Evolutionary conservation across 2,113 vertebrate genomes (phyloP).

Genomic region (Struthidea cinerea): DNA sequence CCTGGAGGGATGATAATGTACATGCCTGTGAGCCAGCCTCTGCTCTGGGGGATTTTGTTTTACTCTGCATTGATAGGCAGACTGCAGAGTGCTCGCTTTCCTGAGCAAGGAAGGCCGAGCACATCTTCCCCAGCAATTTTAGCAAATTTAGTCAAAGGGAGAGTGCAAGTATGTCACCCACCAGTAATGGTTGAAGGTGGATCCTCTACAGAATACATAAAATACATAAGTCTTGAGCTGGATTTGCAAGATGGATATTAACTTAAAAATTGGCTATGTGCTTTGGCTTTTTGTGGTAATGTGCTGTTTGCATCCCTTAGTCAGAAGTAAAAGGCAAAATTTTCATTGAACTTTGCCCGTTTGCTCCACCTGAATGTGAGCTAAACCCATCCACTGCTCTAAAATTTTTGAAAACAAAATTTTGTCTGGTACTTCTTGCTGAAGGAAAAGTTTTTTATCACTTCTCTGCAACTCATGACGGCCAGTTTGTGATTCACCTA

Average conservation of each 20-base stretch:
- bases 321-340: background rate
- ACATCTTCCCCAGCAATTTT: background rate
- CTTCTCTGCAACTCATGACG: background rate
- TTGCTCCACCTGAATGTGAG: background rate
- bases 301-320: background rate
- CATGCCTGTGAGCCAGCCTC: background rate
- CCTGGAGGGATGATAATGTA: background rate
- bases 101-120: background rate
- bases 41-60: background rate
- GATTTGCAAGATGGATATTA: background rate
- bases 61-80: background rate
- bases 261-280: background rate
- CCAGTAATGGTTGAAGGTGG: background rate
- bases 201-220: background rate
- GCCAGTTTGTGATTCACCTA: background rate
- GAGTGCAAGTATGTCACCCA: background rate
- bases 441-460: background rate
- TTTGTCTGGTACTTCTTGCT: background rate
- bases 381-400: background rate
- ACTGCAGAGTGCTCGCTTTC: background rate
- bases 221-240: background rate
- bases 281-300: background rate
- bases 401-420: background rate
- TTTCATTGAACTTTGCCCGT: background rate
- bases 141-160: background rate